Evolutionary conservation across 2,797 vertebrate genomes (phyloP).

Genomic region (Macroramphosus scolopax): DNA sequence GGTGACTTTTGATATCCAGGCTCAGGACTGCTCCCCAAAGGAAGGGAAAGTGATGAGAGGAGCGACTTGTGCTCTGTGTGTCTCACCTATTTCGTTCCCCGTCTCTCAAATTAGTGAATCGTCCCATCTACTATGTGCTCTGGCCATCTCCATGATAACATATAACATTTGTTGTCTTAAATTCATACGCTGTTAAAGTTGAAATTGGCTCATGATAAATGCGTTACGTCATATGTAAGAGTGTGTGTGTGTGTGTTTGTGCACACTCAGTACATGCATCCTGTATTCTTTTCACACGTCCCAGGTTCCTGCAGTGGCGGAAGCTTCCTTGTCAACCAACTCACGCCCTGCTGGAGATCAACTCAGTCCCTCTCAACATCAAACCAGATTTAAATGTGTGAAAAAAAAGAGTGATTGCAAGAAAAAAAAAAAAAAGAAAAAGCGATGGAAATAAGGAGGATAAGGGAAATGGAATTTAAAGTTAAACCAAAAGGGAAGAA

Average conservation of each 20-base stretch:
- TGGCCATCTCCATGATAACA: constrained; percentile 9
- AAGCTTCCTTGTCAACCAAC: constrained; percentile 56
- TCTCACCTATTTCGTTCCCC: constrained; percentile 5
- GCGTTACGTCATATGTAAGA: constrained; percentile 17
- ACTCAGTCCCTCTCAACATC: constrained; percentile 62
- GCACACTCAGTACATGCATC: constrained; percentile 10
- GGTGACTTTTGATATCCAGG: constrained; percentile 14
- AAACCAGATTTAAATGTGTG: constrained; percentile 65
- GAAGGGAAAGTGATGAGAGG: constrained; percentile 7
- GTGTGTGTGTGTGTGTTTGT: constrained; percentile 15
- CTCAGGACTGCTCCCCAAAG: constrained; percentile 28
- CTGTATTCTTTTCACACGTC: constrained; percentile 44
- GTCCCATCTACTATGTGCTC: constrained; percentile 3
- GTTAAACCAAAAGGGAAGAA: constrained; percentile 45
- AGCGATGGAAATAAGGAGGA: constrained; percentile 38
- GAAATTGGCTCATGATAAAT: constrained; percentile 26
- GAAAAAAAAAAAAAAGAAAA: no score
- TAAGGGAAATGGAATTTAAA: constrained; percentile 57
- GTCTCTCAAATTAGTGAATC: constrained; percentile 7
- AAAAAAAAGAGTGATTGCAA: no score
- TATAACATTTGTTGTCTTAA: constrained; percentile 28
- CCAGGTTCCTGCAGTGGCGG: constrained; percentile 47
- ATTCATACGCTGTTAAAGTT: constrained; percentile 9
- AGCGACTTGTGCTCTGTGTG: constrained; percentile 11
- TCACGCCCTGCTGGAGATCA: constrained; percentile 57